Base-by-base conservation (phyloP, 2,113 vertebrate species). In the Leucopsar rothschildi region DNA sequence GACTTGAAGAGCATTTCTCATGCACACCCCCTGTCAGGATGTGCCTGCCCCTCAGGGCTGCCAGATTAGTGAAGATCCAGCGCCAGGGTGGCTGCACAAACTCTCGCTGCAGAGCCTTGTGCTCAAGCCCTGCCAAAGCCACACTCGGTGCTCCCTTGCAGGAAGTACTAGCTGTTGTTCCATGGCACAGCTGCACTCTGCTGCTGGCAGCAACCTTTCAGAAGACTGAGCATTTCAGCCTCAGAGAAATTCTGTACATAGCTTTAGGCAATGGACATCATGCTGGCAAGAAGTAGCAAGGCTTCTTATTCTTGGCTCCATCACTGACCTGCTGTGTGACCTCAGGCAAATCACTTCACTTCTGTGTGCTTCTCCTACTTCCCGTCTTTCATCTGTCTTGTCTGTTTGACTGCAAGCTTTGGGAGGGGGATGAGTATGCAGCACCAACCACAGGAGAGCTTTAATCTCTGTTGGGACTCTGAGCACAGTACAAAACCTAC, bases 381-480 rank as follows among this genome's bases (percentile, higher is more conserved):
- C 71, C 44, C 0, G 0, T 76, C 90, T 96, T 95, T 95, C 85
- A 86, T 96, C 92, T 86, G 68, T 90, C 87, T 83, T 83, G 88
- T 63, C 92, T 93, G 90, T 71, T 72, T 80, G 65, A 93, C 92
- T 93, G 90, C 56, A 87, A 59, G 60, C 85, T 95, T 96, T 95
- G 63, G 93, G 90, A 94, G 42, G 72, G 90, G 93, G 75, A 81
- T 90, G 82, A 81, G 82, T 81, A 53, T 86, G 93, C 82, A 94
- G 94, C 76, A 92, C 71, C 94, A 90, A 19, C 92, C 76, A 88
- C 76, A 81, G 92, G 88, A 92, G 85, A 95, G 90, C 90, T 96
- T 96, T 96, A 88, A 95, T 95, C 95, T 96, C 95, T 93, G 96
- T 49, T 94, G 93, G 76, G 90, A 94, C 93, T 93, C 76, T 12